phyloP scores from a whole-genome alignment of 2,888 invertebrate genomes.

The Yponomeuta sedellus region DNA sequence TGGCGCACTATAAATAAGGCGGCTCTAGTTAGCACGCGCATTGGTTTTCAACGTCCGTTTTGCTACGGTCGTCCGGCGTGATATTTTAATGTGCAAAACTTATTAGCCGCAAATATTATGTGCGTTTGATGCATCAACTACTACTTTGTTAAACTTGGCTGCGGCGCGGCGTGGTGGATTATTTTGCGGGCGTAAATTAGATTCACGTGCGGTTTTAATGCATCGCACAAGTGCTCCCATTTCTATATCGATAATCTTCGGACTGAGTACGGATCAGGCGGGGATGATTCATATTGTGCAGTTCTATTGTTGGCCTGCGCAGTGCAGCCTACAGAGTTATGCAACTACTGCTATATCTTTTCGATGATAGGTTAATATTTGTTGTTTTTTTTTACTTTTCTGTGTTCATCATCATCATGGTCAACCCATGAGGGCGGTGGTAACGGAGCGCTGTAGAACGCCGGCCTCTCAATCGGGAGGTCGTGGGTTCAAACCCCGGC shows the following conservation, averaged over 20 bases:
- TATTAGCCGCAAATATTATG: slow-evolving; percentile 64
- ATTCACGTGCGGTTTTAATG: slow-evolving; percentile 73
- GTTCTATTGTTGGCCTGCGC: slow-evolving; percentile 69
- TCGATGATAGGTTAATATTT: no score
- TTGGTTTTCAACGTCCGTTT: slow-evolving; percentile 47
- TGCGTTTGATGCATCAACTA: slow-evolving; percentile 66
- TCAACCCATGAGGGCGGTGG: no score
- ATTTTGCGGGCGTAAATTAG: slow-evolving; percentile 69
- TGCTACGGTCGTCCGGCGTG: slow-evolving; percentile 37
- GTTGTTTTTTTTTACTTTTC: no score
- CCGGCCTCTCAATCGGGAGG: no score
- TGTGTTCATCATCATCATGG: no score
- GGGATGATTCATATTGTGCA: slow-evolving; percentile 68
- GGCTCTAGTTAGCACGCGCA: slow-evolving; percentile 42
- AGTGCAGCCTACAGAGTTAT: slow-evolving; percentile 58
- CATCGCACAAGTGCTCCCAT: slow-evolving; percentile 65
- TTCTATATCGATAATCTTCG: slow-evolving; percentile 74
- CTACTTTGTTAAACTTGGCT: slow-evolving; percentile 66
- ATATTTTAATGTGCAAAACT: slow-evolving; percentile 63
- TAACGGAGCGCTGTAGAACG: no score
- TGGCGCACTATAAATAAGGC: slow-evolving; percentile 68
- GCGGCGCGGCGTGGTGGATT: slow-evolving; percentile 36
- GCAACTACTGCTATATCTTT: slow-evolving; percentile 36
- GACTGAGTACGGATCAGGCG: slow-evolving; percentile 61
- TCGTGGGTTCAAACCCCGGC: no score